Evolutionary conservation across 2,888 invertebrate genomes (phyloP).

Genomic region (Toxonevra muliebris): DNA sequence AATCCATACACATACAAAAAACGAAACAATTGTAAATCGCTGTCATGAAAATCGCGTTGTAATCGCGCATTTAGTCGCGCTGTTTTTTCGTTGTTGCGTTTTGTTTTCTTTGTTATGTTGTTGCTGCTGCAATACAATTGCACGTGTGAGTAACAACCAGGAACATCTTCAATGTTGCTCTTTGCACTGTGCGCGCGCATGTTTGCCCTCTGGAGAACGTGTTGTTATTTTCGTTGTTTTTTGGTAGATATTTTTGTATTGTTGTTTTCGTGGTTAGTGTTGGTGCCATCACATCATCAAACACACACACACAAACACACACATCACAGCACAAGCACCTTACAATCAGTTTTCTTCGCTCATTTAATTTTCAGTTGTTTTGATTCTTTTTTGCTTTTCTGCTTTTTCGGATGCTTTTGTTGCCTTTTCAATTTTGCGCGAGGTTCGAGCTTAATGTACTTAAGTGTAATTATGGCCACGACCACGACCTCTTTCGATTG

Average conservation of each 20-base stretch:
- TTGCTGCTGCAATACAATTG: constrained; percentile 19
- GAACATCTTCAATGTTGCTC: background rate
- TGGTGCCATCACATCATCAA: constrained; percentile 11
- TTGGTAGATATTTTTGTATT: no score
- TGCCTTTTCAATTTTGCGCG: no score
- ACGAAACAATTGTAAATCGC: no score
- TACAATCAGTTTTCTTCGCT: constrained; percentile 11
- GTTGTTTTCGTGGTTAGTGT: no score
- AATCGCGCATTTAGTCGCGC: background rate
- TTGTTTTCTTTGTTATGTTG: background rate
- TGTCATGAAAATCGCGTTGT: no score
- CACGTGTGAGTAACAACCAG: constrained; percentile 9
- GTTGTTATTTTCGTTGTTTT: no score
- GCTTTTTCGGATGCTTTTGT: background rate
- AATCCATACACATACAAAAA: no score
- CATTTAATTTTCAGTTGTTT: constrained; percentile 31
- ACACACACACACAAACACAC: no score
- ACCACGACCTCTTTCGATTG: constrained; percentile 26
- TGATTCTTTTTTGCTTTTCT: constrained; percentile 19
- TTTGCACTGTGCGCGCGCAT: background rate
- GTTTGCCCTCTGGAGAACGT: constrained; percentile 1
- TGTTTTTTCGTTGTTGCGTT: constrained; percentile 3
- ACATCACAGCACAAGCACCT: background rate
- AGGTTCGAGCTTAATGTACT: constrained; percentile 13
- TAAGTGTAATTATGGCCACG: constrained; percentile 30